Percentiles rank a stretch among this genome's conserved stretches.
These are phyloP conservation scores for Morone chrysops DNA, from an alignment of 2,113 vertebrate genomes.

Conservation along the genomic window DNA sequence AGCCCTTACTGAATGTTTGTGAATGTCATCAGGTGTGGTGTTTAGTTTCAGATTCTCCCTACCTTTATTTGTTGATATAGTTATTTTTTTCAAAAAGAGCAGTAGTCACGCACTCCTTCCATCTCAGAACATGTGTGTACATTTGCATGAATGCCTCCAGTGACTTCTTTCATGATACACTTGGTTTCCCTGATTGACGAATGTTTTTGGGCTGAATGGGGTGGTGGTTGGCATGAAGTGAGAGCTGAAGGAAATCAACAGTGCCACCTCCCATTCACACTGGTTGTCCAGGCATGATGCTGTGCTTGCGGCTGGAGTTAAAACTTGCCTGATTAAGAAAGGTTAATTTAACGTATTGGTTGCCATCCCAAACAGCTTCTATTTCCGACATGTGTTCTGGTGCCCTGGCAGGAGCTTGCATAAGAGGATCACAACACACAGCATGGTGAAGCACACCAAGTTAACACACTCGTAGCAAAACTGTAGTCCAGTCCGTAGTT, in stretches of 20 bases:
- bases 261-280: neutral
- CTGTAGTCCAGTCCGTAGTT: neutral
- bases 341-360: constrained; percentile 31
- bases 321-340: constrained; percentile 2
- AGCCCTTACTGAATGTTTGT: neutral
- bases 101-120: neutral
- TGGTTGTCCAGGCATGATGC: neutral
- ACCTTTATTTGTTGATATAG: neutral
- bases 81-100: neutral
- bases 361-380: constrained; percentile 4
- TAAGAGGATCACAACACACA: constrained; percentile 23
- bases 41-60: neutral
- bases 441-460: constrained; percentile 1
- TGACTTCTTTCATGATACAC: neutral
- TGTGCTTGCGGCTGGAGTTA: neutral
- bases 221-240: neutral
- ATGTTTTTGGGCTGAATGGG: neutral
- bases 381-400: constrained; percentile 22
- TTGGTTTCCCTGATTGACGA: neutral
- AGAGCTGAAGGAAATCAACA: neutral
- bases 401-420: neutral
- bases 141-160: neutral
- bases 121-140: neutral
- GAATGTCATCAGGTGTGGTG: neutral
- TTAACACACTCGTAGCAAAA: neutral